Base-by-base conservation (phyloP, 2,888 invertebrate genomes). In the Eupithecia tripunctaria region DNA sequence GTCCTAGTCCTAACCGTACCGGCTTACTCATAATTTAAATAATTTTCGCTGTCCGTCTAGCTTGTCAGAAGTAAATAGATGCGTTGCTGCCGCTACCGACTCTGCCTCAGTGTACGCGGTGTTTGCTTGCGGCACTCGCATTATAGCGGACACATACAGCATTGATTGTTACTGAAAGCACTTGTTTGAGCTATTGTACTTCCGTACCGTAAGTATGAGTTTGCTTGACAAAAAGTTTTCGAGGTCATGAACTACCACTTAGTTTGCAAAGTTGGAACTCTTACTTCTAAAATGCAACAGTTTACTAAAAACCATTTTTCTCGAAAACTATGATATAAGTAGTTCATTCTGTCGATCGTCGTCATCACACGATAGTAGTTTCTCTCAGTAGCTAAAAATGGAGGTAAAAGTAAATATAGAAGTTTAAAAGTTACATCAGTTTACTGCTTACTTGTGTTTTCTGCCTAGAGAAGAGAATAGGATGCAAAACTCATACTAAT, bases 111-210 rank as follows among this genome's bases (percentile, higher is more conserved):
- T 14, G 43, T 15, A n/a, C 32, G 60, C 36, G 27, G 18, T 63
- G 71, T 71, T 64, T 59, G 64, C 56, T 63, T 29, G 68, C 15
- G 63, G 67, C 67, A 15, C 63, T 38, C 51, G 63, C 71, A 67
- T 67, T 56, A 51, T 14, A 36, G 63, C 62, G 41, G 63, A 51
- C 63, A 51, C 63, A 69, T 56, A 56, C 56, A 56, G 51, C 51
- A 64, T 64, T 43, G 67, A 63, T 47, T 63, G 67, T 67, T 38
- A 62, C 36, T 63, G 62, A 62, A 71, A 63, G 62, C 67, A 67
- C 71, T 67, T 71, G 66, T 67, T 70, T 29, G 25, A 56, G 12
- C 56, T 70, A 64, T 64, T 70, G 56, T 56, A 56, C 56, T 38
- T 0, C 25, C 5, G 4, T 25, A 25, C 25, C 1, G 18, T 14